Base-by-base conservation (phyloP, 2,113 vertebrate genomes). In the Hystrix brachyura region DNA sequence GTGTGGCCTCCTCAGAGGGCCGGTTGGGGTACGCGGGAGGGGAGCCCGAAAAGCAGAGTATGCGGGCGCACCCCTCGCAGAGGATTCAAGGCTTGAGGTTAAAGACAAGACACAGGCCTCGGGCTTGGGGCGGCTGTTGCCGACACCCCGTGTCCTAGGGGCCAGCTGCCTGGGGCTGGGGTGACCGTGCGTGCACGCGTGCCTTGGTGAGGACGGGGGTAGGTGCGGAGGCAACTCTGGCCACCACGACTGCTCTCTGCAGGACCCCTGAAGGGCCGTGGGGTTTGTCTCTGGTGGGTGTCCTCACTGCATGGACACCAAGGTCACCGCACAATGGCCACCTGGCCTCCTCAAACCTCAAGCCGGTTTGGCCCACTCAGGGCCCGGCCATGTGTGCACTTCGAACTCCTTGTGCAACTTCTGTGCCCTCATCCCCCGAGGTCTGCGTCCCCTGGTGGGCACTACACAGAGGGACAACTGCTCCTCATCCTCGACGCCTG, bases 191-290 rank as follows among this genome's bases (percentile, higher is more conserved):
- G 38, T 38, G 38, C 38, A 38, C 38, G 2, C 38, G 23, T 18
- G 19, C 46, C 74, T 21, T 62, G 29, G 29, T 29, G 25, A n/a
- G 18, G 48, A 12, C 32, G 72, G 48, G 46, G 48, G 11, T 74
- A 38, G 48, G 32, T 19, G 19, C 0, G 51, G 14, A 0, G 1
- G 4, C 55, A 4, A 10, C 67, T 21, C 0, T 6, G 19, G 12
- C 32, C 4, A 43, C 29, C 3, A 9, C 1, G 1, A 34, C 46
- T 0, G 21, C 55, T 8, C n/a, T 88, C 67, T 9, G 11, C 29
- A 8, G 46, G 1, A 3, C 55, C 34, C 5, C 0, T 8, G 25
- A 71, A 57, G 25, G n/a, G 59, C 29, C 0, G 0, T 1, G 8
- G 48, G 29, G 64, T 59, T 90, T 82, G 79, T 84, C 46, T 93